A percentile compares a stretch with the other conserved stretches of the same genome.
phyloP scores from a whole-genome alignment of 2,888 invertebrate species.

The Plebejus anna region DNA sequence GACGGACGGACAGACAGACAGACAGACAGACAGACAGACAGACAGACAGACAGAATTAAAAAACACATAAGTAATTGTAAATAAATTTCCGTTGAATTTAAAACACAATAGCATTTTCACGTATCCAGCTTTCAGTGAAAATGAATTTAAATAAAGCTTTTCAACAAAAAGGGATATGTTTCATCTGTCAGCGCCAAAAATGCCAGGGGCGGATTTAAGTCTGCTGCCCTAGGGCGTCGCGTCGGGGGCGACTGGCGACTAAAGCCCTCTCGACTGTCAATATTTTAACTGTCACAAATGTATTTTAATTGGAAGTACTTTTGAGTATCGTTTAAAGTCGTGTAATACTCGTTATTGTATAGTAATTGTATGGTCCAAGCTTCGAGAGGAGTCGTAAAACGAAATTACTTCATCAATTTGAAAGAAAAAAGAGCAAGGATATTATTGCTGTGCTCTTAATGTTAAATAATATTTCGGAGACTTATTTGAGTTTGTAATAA shows the following conservation, averaged over 20 bases:
- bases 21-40: too few relatives aligned
- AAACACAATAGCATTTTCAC: background rate
- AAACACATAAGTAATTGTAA: background rate
- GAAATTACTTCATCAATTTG: too few relatives aligned
- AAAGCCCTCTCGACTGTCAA: background rate
- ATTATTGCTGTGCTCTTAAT: too few relatives aligned
- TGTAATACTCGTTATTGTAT: background rate
- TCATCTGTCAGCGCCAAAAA: conserved; percentile 13
- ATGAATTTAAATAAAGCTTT: conserved; percentile 6
- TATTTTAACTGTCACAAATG: background rate
- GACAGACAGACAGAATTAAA: too few relatives aligned
- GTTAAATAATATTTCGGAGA: too few relatives aligned
- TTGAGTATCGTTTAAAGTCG: background rate
- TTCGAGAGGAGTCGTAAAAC: background rate
- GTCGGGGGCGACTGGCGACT: background rate
- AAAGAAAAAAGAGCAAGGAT: too few relatives aligned
- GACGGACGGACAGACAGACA: too few relatives aligned
- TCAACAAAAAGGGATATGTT: conserved; percentile 1
- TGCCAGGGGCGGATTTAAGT: background rate
- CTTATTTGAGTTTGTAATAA: too few relatives aligned
- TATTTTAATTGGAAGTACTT: background rate
- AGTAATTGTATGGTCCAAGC: background rate
- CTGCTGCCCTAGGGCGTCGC: background rate
- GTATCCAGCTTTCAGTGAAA: background rate
- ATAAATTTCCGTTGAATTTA: background rate